Evolutionary conservation across 2,888 invertebrate species (phyloP), one percentile per base, ranked within the genome.

Genomic region (Hanleya hanleyi): DNA sequence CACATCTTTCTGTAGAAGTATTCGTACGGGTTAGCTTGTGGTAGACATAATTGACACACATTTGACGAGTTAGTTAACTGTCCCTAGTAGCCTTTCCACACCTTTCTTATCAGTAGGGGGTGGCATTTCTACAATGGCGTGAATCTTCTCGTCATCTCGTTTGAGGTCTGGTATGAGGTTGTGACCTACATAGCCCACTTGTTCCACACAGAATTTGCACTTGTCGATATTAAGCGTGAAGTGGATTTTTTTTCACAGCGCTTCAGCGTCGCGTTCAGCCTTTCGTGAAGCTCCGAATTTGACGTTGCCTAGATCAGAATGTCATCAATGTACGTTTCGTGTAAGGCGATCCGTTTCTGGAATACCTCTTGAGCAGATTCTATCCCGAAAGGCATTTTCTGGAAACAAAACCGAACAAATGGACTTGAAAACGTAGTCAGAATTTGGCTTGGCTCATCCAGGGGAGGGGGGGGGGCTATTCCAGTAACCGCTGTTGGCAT

Each of bases 381-480:
- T 12, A 41, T 41, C 18, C 47, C 47, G 18, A 41, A 41, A 12
- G 18, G 47, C 12, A 41, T 12, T 41, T 41, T 41, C 12, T 12
- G 12, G 47, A 41, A 41, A 41, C 47, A 41, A 41, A 15, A 41
- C 32, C 67, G 33, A 35, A 68, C 72, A 49, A 64, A 72, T 37
- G 64, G 51, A 32, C 33, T 57, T 7, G 33, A 51, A 32, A 64
- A 51, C n/a, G n/a, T n/a, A n/a, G n/a, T n/a, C n/a, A n/a, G n/a
- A n/a, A n/a, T n/a, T n/a, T n/a, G n/a, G n/a, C n/a, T n/a, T n/a
- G n/a, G n/a, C n/a, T n/a, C n/a, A n/a, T n/a, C n/a, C n/a, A n/a
- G n/a, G n/a, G n/a, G n/a, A n/a, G n/a, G n/a, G n/a, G n/a, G n/a
- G n/a, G n/a, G n/a, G n/a, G n/a, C n/a, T n/a, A n/a, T n/a, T n/a